Evolutionary conservation across 2,113 vertebrate species (phyloP), one percentile per base, ranked within the genome.

Genomic region (Dipodomys spectabilis): DNA sequence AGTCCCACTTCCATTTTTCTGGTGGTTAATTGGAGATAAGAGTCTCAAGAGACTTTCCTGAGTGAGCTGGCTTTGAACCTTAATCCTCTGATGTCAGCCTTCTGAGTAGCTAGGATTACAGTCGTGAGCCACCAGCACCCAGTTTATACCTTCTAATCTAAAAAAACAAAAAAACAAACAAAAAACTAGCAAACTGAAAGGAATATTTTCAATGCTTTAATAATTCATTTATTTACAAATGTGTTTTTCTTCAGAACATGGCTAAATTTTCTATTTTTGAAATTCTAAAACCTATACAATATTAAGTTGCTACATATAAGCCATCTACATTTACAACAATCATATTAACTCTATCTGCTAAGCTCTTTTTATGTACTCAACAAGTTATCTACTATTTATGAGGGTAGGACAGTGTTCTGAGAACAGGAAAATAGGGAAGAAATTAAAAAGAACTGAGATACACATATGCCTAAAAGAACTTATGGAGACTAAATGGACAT

Each of bases 171-270:
- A 5, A 39, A 39, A 39, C 35, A 39, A 39, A 39, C 39, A 39
- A 39, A 39, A 39, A 39, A 39, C 60, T 68, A 94, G n/a, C 80
- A 79, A 93, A 81, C 15, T 32, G 35, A 74, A 25, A 95, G 10
- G 57, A 67, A 65, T 68, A 18, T 93, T 83, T 95, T 60, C 77
- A 92, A 81, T 86, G 3, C 18, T 91, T 68, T 86, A 22, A 73
- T 87, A 94, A 90, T 65, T 92, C 39, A 82, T 39, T 74, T 78
- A 7, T 60, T 68, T 82, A 45, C 4, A 79, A 25, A 64, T n/a
- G 64, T 77, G 71, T n/a, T 83, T 79, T 82, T 73, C 88, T n/a
- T 23, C 32, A 32, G 65, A 83, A 67, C 11, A 77, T 4, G 2
- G 5, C 57, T 82, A 20, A 81, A 88, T 75, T 92, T 75, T 78